phyloP scores from a whole-genome alignment of 2,113 vertebrate genomes.

The Atherinomorus stipes region DNA sequence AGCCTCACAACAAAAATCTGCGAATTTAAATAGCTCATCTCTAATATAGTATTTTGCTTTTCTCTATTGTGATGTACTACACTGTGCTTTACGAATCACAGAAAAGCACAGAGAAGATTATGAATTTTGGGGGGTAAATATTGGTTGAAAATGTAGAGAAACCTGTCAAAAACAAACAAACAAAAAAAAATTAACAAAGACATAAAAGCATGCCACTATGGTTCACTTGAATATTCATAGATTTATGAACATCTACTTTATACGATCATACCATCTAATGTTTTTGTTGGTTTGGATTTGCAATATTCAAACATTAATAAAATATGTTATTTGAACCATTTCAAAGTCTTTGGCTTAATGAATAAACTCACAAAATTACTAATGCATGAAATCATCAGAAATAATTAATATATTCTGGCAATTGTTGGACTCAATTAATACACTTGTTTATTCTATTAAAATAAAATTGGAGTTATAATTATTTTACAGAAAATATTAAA shows the following conservation, averaged over 20 bases:
- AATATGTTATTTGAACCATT: not conserved
- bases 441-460: not conserved
- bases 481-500: not conserved
- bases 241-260: not conserved
- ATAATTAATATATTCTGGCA: not conserved
- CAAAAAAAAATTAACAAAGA: too few species aligned
- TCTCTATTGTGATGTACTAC: not conserved
- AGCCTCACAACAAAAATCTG: constrained; percentile 11
- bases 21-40: constrained; percentile 29
- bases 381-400: not conserved
- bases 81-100: constrained; percentile 1
- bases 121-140: not conserved
- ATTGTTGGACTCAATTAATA: not conserved
- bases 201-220: not conserved
- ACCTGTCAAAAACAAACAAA: not conserved
- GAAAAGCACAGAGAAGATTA: constrained; percentile 8
- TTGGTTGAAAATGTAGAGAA: constrained; percentile 1
- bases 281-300: not conserved
- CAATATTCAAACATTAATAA: not conserved
- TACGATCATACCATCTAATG: not conserved
- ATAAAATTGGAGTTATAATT: constrained; percentile 9
- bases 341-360: not conserved
- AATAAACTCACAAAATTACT: not conserved
- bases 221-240: not conserved
- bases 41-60: constrained; percentile 19